Conservation (phyloP, 2,797 vertebrate genomes). For the Gadopsis marmoratus region DNA sequence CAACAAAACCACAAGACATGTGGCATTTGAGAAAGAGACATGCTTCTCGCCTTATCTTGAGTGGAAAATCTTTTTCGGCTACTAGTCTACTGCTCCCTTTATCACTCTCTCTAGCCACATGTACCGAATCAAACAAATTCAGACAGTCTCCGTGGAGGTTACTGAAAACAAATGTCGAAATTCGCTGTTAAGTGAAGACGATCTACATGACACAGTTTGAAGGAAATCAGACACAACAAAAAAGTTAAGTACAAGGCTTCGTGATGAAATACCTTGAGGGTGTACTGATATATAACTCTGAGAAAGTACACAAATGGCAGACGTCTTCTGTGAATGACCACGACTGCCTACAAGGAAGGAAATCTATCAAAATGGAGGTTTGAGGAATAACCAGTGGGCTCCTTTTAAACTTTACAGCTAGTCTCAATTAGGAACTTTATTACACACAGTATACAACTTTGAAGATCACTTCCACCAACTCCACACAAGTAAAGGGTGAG, state of each 20-base stretch:
- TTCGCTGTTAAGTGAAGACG: conserved; percentile 5
- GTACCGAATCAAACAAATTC: conserved; percentile 40
- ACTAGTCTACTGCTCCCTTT: conserved; percentile 26
- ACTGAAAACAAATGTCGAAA: conserved; percentile 55
- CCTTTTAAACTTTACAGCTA: conserved; percentile 27
- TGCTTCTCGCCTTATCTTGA: conserved; percentile 45
- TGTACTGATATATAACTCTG: not conserved
- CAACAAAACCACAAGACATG: conserved; percentile 32
- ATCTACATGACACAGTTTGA: conserved; percentile 22
- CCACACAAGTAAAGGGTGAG: conserved; percentile 12
- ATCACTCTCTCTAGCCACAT: conserved; percentile 45
- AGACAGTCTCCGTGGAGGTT: conserved; percentile 17
- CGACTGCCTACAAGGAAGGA: conserved; percentile 20
- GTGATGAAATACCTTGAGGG: conserved; percentile 11
- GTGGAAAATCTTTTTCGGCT: conserved; percentile 55
- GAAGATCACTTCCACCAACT: conserved; percentile 5
- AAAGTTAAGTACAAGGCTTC: conserved; percentile 13
- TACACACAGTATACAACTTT: conserved; percentile 2
- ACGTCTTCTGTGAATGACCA: conserved; percentile 2
- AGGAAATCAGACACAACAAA: conserved; percentile 13
- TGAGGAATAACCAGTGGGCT: conserved; percentile 23
- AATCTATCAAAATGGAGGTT: conserved; percentile 40
- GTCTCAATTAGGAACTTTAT: conserved; percentile 16
- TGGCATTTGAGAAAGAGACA: conserved; percentile 27
- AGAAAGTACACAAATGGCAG: conserved; percentile 12